phyloP scores from a whole-genome alignment of 2,888 invertebrate genomes.

The Drosophila anomalata region DNA sequence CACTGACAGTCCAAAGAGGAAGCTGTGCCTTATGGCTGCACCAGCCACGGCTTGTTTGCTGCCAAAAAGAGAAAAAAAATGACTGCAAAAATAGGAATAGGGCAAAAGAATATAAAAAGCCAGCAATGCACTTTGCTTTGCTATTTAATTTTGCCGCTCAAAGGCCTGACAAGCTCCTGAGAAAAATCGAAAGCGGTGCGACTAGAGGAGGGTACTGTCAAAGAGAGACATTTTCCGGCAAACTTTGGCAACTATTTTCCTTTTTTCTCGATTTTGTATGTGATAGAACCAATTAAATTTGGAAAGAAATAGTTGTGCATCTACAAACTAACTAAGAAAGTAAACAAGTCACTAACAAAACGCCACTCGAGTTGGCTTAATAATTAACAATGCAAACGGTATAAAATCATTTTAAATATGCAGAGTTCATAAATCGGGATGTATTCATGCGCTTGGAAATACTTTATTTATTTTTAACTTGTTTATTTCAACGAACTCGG shows the following conservation, averaged over 20 bases:
- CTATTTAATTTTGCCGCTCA: conserved; percentile 78
- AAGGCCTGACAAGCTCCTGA: conserved; percentile 66
- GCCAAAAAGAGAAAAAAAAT: conserved; percentile 62
- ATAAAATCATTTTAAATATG: conserved; percentile 9
- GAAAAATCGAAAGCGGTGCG: conserved; percentile 2
- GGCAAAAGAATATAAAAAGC: conserved; percentile 39
- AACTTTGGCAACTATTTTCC: conserved; percentile 46
- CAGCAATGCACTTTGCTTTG: conserved; percentile 71
- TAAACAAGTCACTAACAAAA: conserved; percentile 8
- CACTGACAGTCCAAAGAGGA: conserved; percentile 68
- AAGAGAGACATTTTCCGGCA: conserved; percentile 51
- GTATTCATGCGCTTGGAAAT: conserved; percentile 10
- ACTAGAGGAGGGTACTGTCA: conserved; percentile 6
- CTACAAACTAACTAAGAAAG: conserved; percentile 33
- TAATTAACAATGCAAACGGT: conserved; percentile 44
- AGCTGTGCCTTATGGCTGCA: conserved; percentile 61
- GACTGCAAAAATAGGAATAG: conserved; percentile 29
- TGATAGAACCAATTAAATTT: conserved; percentile 57
- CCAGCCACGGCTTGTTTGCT: conserved; percentile 73
- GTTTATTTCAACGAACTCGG: conserved; percentile 24
- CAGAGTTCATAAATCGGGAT: conserved; percentile 35
- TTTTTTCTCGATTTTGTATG: conserved; percentile 35
- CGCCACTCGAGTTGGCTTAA: conserved; percentile 37
- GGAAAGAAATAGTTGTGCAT: conserved; percentile 2
- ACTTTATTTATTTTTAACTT: conserved; percentile 55